Evolutionary conservation across 2,113 vertebrate species (phyloP), one percentile per base, ranked within the genome.

Genomic region (Lucifuga dentata): DNA sequence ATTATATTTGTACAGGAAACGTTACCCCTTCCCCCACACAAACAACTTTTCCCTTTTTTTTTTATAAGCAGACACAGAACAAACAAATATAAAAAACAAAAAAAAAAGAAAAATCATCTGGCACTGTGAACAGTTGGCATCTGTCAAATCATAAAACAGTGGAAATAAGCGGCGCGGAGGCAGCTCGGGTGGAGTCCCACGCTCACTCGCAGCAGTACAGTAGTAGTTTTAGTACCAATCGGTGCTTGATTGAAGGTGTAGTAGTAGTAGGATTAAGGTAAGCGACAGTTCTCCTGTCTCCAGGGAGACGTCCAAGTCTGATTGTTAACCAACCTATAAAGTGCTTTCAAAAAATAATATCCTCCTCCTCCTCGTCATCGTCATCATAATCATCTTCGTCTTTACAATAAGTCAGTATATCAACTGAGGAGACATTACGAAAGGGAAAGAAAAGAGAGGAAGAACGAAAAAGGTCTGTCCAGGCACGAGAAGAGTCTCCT

Each of bases 321-420:
- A 91, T 92, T 84, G 78, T 91, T 79, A 82, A 75, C 86, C 83
- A 92, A 88, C 32, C 59, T 73, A 62, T 95, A 95, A 93, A 95
- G 94, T 95, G 94, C 94, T 93, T 95, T 94, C 81, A 83, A 76
- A 85, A 78, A 67, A 80, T 19, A 29, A 60, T 62, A 40, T 76
- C 46, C 35, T 52, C 53, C 8, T 62, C n/a, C n/a, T n/a, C n/a
- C n/a, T n/a, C n/a, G n/a, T n/a, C n/a, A n/a, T n/a, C n/a, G n/a
- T n/a, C 32, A 39, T 76, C 48, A 69, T 76, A 33, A 58, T 78
- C 69, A 65, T 75, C 53, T 50, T 68, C 55, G 29, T 89, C 90
- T 88, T 87, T 91, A 91, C 90, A 91, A 85, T 76, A 84, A 39
- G 40, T 79, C 53, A 65, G 70, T 67, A 26, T 51, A 60, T 82